Percentiles rank a stretch among this genome's conserved stretches.
These are phyloP conservation scores for Gallinago nigripennis DNA, from an alignment of 2,797 vertebrate species.

Conservation along the genomic window DNA sequence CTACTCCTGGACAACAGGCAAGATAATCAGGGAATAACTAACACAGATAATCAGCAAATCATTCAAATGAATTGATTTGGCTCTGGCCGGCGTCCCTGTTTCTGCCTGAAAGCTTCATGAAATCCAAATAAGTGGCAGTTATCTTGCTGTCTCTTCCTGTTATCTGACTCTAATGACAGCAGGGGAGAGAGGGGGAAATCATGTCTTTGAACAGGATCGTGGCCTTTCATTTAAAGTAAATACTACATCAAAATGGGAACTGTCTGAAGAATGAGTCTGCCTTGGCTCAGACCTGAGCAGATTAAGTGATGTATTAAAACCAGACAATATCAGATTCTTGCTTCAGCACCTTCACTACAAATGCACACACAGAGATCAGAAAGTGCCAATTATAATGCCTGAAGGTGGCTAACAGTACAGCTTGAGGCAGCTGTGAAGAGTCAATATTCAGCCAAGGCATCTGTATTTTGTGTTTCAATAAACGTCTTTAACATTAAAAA, in stretches of 20 bases:
- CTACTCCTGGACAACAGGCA: conserved; percentile 37
- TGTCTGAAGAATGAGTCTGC: conserved; percentile 2
- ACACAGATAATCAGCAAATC: conserved; percentile 82
- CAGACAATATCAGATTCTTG: not conserved
- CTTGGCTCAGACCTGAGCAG: not conserved
- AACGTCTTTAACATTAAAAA: not conserved
- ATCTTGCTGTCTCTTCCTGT: conserved; percentile 66
- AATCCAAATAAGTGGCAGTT: conserved; percentile 66
- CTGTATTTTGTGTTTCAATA: conserved; percentile 23
- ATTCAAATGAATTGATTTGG: conserved; percentile 83
- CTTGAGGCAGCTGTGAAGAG: not conserved
- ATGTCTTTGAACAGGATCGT: conserved; percentile 42
- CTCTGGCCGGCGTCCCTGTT: conserved; percentile 73
- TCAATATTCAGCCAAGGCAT: conserved; percentile 9
- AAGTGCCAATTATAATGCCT: not conserved
- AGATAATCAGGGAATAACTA: conserved; percentile 75
- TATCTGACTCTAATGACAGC: conserved; percentile 62
- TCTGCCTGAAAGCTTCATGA: conserved; percentile 70
- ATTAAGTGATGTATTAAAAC: conserved; percentile 44
- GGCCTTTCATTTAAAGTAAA: conserved; percentile 47
- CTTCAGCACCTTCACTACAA: not conserved
- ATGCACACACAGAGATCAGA: not conserved
- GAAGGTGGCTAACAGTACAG: not conserved
- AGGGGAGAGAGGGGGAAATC: conserved; percentile 21
- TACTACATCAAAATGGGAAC: conserved; percentile 36